Evolutionary conservation across 1,140 invertebrate genomes (phyloP), one percentile per base, ranked within the genome.

Genomic region (Bombus haemorrhoidalis): DNA sequence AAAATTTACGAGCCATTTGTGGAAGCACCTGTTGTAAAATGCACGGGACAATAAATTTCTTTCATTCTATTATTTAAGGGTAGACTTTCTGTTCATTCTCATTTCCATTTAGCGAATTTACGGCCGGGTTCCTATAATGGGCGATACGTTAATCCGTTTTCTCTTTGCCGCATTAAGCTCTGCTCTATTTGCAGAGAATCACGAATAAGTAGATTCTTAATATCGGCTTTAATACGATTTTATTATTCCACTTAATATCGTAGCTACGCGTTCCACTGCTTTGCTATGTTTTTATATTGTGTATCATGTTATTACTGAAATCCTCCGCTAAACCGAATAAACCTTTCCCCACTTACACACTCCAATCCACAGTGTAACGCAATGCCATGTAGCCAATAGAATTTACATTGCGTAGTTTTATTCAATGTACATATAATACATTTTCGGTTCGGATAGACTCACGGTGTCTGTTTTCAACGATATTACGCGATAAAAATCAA

Each of bases 21-120:
- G 66, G 83, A 84, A 71, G 66, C 66, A 72, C 64, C 82, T 79
- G 75, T 69, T 79, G 83, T 79, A 79, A 84, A 84, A 79, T 79
- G 75, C 22, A 15, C 73, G 22, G 43, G 37, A 59, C 66, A 69
- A 79, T 79, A 72, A 78, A 84, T 84, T 79, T 62, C 47, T 41
- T 43, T 79, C 53, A 5, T 71, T 62, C 75, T 84, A 64, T 83
- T 83, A 83, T 83, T 83, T 77, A 83, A 83, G 43, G 41, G 34
- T 28, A 47, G 73, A 83, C 43, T 68, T 83, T 41, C 81, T 66
- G 69, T 79, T 79, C 68, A 47, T 79, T 79, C 83, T 72, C 66
- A 47, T 84, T 80, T 79, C 66, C 76, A 79, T 71, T 71, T 57
- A 71, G 39, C 47, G 74, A 37, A 62, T 59, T 76, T 76, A 76